Evolutionary conservation across 1,140 invertebrate genomes (phyloP).

Genomic region (Mactra quadrangularis): DNA sequence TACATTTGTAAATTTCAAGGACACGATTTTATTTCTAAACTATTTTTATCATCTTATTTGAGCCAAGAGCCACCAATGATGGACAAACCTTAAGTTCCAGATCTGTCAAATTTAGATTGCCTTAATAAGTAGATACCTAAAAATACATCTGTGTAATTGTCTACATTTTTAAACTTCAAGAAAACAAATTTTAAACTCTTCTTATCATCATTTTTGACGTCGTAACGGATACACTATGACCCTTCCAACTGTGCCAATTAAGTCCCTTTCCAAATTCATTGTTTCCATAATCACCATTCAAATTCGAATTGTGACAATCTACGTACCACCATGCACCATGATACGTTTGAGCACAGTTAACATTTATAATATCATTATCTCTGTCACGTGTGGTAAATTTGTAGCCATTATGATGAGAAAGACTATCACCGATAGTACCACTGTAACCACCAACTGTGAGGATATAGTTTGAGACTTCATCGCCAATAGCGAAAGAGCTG

Average conservation of each 20-base stretch:
- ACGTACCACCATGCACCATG: conserved; percentile 59
- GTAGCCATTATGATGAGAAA: conserved; percentile 16
- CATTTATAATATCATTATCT: conserved; percentile 14
- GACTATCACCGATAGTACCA: conserved; percentile 19
- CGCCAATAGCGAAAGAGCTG: neutral
- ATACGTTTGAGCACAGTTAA: conserved; percentile 30
- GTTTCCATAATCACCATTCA: conserved; percentile 51
- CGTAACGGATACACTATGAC: too few relatives aligned
- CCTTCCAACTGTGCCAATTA: neutral
- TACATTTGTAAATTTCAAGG: too few relatives aligned
- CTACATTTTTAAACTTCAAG: too few relatives aligned
- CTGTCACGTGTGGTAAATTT: conserved; percentile 44
- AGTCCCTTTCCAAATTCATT: conserved; percentile 3
- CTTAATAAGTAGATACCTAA: too few relatives aligned
- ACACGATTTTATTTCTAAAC: too few relatives aligned
- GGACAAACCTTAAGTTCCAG: too few relatives aligned
- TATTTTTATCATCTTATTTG: too few relatives aligned
- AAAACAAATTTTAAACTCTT: too few relatives aligned
- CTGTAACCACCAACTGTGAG: neutral
- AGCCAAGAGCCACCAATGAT: too few relatives aligned
- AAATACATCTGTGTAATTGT: too few relatives aligned
- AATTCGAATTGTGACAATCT: conserved; percentile 36
- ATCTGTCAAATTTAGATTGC: too few relatives aligned
- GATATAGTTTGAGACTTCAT: neutral
- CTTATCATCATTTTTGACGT: too few relatives aligned